Evolutionary conservation across 1,140 invertebrate genomes (phyloP).

Genomic region (Mycetomoellerius zeteki): DNA sequence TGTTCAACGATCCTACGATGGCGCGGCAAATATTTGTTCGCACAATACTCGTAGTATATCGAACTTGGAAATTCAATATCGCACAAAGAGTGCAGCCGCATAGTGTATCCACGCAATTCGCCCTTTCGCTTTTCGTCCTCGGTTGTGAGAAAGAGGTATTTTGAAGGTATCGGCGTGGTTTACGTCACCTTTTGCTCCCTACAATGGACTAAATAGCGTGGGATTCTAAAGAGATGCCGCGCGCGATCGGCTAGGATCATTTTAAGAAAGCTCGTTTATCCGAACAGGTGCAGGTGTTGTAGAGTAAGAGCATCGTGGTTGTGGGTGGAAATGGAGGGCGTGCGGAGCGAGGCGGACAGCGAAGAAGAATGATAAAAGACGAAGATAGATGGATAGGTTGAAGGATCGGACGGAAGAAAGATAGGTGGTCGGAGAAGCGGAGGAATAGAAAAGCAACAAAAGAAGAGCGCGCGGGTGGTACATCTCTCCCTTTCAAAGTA

Average conservation of each 20-base stretch:
- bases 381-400: conserved; percentile 56
- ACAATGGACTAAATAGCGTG: conserved; percentile 38
- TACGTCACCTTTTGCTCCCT: conserved; percentile 6
- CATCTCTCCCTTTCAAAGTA: conserved; percentile 73
- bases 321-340: neutral
- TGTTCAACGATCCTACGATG: conserved; percentile 21
- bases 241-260: conserved; percentile 33
- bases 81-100: conserved; percentile 30
- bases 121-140: conserved; percentile 25
- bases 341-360: conserved; percentile 7
- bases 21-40: conserved; percentile 53
- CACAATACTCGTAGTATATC: conserved; percentile 37
- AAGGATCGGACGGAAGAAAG: conserved; percentile 27
- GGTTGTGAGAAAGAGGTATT: neutral
- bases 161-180: conserved; percentile 31
- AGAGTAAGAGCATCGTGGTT: conserved; percentile 22
- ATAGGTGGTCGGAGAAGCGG: neutral
- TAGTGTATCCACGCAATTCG: conserved; percentile 14
- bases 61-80: conserved; percentile 59
- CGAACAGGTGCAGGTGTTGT: conserved; percentile 38
- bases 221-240: conserved; percentile 45
- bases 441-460: conserved; percentile 60
- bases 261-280: conserved; percentile 17
- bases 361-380: conserved; percentile 54
- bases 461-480: conserved; percentile 54